These are phyloP conservation scores for Ceratothoa steindachneri DNA, from an alignment of 2,888 invertebrate species.

Conservation along the genomic window DNA sequence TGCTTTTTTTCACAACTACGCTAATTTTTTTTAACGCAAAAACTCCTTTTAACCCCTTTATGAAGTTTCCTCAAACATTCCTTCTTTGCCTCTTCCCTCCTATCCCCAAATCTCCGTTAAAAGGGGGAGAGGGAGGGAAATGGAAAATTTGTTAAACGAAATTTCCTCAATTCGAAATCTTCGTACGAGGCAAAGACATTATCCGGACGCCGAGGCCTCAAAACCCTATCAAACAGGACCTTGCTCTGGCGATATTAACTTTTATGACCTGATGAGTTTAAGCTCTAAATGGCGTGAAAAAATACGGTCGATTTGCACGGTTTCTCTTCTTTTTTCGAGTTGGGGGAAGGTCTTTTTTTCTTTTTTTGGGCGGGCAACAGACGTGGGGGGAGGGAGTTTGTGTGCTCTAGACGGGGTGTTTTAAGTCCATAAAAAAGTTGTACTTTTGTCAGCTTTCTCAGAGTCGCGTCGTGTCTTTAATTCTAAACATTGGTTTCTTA, in stretches of 20 bases:
- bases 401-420: slow-evolving; percentile 8
- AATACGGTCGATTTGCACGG: neutral
- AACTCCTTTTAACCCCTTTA: no score
- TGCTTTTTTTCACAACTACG: no score
- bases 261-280: neutral
- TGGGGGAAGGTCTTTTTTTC: no score
- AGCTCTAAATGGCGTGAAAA: neutral
- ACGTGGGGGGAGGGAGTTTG: neutral
- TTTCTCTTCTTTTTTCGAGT: no score
- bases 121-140: no score
- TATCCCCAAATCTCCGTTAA: no score
- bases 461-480: neutral
- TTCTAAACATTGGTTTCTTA: neutral
- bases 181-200: neutral
- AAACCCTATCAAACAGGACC: neutral
- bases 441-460: slow-evolving; percentile 2
- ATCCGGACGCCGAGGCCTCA: neutral
- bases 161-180: neutral
- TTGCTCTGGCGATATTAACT: neutral
- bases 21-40: no score
- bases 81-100: no score
- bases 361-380: neutral
- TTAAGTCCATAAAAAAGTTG: slow-evolving; percentile 11
- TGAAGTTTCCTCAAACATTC: no score
- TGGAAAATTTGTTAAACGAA: no score